Conservation (phyloP, 2,888 invertebrate genomes). For the Spatulosminthurus flaviceps region DNA sequence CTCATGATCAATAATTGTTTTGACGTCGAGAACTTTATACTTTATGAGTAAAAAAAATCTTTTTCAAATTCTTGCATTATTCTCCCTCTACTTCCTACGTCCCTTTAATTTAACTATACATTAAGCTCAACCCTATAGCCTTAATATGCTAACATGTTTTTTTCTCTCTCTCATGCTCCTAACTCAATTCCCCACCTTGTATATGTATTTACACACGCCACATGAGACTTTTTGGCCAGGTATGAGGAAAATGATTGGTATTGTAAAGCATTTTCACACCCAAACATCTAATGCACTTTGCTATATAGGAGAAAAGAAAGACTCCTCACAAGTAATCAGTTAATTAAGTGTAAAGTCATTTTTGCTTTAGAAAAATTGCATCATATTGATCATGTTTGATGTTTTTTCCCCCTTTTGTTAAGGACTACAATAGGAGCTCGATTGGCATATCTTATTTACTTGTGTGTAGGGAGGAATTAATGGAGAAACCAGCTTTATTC, state of each 20-base stretch:
- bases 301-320: not conserved
- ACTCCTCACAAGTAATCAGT: not conserved
- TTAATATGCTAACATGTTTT: slow-evolving; percentile 13
- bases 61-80: not conserved
- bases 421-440: slow-evolving; percentile 13
- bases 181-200: too few relatives aligned
- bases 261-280: not conserved
- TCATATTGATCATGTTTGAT: slow-evolving; percentile 14
- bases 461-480: not conserved
- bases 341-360: slow-evolving; percentile 14
- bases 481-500: slow-evolving; percentile 18
- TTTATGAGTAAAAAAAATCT: slow-evolving; percentile 27
- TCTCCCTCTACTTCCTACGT: not conserved
- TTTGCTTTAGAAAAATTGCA: slow-evolving; percentile 1
- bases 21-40: slow-evolving; percentile 22
- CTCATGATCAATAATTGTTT: slow-evolving; percentile 37
- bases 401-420: not conserved
- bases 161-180: not conserved
- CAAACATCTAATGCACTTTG: not conserved
- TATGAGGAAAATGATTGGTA: not conserved
- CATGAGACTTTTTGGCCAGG: not conserved
- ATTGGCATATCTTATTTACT: slow-evolving; percentile 18
- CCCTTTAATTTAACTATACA: too few relatives aligned
- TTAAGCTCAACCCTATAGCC: not conserved
- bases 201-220: too few relatives aligned